phyloP scores from a whole-genome alignment of 2,113 vertebrate genomes.

The Oenanthe oenanthe region DNA sequence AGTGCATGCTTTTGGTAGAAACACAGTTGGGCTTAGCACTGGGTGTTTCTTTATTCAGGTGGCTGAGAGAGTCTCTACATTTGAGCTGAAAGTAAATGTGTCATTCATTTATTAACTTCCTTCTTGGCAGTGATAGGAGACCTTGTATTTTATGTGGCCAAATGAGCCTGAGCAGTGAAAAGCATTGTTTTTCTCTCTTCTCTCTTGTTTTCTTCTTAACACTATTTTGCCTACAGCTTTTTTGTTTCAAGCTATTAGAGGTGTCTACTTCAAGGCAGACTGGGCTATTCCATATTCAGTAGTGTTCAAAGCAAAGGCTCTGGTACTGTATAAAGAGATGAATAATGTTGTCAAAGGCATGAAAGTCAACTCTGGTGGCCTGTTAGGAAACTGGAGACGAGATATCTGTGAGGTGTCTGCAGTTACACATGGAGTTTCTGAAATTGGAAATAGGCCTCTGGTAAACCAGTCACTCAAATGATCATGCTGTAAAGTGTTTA shows the following conservation, averaged over 20 bases:
- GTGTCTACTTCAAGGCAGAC: slow-evolving; percentile 8
- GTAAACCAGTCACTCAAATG: not conserved
- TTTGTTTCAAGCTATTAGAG: not conserved
- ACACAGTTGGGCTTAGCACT: not conserved
- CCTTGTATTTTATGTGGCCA: not conserved
- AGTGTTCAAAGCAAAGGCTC: not conserved
- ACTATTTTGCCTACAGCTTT: slow-evolving; percentile 6
- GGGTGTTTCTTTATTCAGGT: not conserved
- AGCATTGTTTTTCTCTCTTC: not conserved
- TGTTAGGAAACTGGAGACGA: not conserved
- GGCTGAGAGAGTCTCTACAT: not conserved
- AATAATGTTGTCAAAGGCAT: not conserved
- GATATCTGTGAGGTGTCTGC: not conserved
- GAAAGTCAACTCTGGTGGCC: not conserved
- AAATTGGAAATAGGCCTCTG: not conserved
- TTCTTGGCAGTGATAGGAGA: not conserved
- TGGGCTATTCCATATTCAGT: slow-evolving; percentile 2
- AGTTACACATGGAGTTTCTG: not conserved
- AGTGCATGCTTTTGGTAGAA: not conserved
- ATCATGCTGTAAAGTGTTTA: not conserved
- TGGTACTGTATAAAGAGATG: not conserved
- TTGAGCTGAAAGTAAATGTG: not conserved
- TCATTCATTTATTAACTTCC: not conserved
- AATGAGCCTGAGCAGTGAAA: not conserved
- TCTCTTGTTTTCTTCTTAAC: not conserved